A percentile compares a stretch with the other conserved stretches of the same genome.
Conservation (phyloP, 2,797 vertebrate species). For the Hippoglossus hippoglossus region DNA sequence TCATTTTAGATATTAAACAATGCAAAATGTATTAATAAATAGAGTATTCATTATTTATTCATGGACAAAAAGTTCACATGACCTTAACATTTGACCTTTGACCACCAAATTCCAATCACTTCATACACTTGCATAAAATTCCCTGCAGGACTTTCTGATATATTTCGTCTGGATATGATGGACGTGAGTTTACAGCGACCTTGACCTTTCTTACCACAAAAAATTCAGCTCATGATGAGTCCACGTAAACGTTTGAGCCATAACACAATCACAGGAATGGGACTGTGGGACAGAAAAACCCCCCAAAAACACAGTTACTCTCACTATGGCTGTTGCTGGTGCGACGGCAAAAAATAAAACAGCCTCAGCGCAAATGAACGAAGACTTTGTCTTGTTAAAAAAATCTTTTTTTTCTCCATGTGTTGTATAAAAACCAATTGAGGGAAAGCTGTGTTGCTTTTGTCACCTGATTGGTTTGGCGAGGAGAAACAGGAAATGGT, state of each 20-base stretch:
- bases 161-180: too few species aligned
- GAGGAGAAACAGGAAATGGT: constrained; percentile 82
- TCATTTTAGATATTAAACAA: too few species aligned
- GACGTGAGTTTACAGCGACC: too few species aligned
- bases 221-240: not conserved
- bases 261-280: not conserved
- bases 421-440: constrained; percentile 45
- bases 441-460: constrained; percentile 51
- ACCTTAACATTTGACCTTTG: too few species aligned
- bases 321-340: too few species aligned
- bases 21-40: too few species aligned
- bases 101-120: too few species aligned
- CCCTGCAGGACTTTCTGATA: too few species aligned
- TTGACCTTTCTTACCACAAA: not conserved
- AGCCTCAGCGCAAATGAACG: constrained; percentile 48
- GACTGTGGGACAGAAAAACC: not conserved
- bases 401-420: constrained; percentile 1
- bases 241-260: not conserved
- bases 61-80: not conserved
- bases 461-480: constrained; percentile 70
- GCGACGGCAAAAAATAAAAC: constrained; percentile 4
- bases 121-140: too few species aligned
- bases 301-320: not conserved
- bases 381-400: constrained; percentile 51
- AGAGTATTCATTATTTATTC: not conserved